Percentiles rank a stretch among this genome's conserved stretches.
Conservation (phyloP, 2,888 invertebrate species). For the Cylindroiulus punctatus region DNA sequence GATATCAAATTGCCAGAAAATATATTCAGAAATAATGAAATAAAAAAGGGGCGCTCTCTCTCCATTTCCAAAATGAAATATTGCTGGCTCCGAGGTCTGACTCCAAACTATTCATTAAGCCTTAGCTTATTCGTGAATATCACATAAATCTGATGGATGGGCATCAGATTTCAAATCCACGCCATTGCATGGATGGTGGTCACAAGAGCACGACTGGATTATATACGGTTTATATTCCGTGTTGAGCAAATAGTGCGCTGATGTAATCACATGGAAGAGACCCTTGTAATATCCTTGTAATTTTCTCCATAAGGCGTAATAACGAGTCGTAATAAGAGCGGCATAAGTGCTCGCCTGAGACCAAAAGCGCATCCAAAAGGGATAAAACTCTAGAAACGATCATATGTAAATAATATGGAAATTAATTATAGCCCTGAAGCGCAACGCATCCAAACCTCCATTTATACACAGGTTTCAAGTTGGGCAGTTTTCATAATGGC, state of each 20-base stretch:
- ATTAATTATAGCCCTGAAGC: conserved; percentile 31
- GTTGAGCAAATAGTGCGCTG: conserved; percentile 23
- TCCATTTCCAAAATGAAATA: neutral
- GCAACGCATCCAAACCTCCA: neutral
- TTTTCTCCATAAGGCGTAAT: conserved; percentile 42
- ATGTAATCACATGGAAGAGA: conserved; percentile 28
- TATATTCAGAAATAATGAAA: no score
- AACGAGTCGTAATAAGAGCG: conserved; percentile 28
- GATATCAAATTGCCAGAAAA: no score
- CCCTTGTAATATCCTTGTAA: conserved; percentile 34
- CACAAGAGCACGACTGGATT: conserved; percentile 33
- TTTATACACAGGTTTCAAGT: neutral
- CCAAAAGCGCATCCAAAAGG: conserved; percentile 31
- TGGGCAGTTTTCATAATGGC: conserved; percentile 6
- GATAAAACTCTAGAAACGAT: conserved; percentile 31
- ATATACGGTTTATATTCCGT: conserved; percentile 14
- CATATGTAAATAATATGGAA: conserved; percentile 38
- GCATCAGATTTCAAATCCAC: conserved; percentile 24
- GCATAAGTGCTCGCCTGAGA: conserved; percentile 22
- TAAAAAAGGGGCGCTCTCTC: no score
- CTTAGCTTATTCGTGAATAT: neutral
- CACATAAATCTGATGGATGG: conserved; percentile 22
- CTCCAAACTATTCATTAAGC: conserved; percentile 19
- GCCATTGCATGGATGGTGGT: neutral
- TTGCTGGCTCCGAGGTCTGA: neutral